These are phyloP conservation scores for Pemphigus obesinymphae DNA, from an alignment of 1,140 invertebrate species.

Conservation along the genomic window DNA sequence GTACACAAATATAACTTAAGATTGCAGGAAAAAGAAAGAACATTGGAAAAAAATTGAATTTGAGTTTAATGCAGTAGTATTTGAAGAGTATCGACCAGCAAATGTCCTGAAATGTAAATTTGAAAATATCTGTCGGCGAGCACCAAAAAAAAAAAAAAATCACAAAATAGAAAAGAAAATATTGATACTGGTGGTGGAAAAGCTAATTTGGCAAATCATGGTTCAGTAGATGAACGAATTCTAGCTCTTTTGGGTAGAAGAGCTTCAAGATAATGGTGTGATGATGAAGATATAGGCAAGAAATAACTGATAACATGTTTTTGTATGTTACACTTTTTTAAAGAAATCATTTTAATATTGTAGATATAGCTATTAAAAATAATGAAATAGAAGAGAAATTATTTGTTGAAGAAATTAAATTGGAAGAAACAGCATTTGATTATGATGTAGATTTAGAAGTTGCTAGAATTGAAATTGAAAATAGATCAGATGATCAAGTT, in stretches of 20 bases:
- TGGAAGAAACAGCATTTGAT: neutral
- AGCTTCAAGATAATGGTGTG: neutral
- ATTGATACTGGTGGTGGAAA: too few species aligned
- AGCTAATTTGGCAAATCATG: neutral
- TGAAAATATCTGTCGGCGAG: too few species aligned
- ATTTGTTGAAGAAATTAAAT: too few species aligned
- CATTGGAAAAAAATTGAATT: neutral
- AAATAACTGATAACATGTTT: neutral
- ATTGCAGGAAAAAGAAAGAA: neutral
- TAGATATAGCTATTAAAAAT: too few species aligned
- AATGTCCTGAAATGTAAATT: neutral
- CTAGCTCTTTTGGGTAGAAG: neutral
- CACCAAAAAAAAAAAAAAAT: too few species aligned
- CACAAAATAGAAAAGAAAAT: too few species aligned
- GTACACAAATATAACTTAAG: neutral
- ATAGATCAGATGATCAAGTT: too few species aligned
- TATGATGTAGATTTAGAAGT: neutral
- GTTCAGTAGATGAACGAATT: neutral
- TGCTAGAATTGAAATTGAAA: too few species aligned
- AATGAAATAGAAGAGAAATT: too few species aligned
- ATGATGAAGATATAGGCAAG: neutral
- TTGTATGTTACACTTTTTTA: too few species aligned
- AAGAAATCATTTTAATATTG: too few species aligned
- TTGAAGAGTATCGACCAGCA: neutral
- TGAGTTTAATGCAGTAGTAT: neutral